phyloP scores from a whole-genome alignment of 2,888 invertebrate genomes.

The Apeira syringaria region DNA sequence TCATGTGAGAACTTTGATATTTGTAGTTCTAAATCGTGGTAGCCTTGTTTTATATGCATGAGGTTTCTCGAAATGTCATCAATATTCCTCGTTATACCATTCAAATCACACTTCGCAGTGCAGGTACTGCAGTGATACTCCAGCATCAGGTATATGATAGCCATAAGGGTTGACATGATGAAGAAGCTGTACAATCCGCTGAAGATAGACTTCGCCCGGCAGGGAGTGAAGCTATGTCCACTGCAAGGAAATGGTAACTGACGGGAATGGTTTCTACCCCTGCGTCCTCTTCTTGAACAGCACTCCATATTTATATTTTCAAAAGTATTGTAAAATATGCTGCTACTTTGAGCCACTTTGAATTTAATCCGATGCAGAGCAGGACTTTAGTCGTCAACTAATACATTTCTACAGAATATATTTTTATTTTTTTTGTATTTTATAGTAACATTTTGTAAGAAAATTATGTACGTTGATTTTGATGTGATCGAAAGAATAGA shows the following conservation, averaged over 20 bases:
- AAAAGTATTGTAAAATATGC: no score
- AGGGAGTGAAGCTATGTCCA: conserved; percentile 15
- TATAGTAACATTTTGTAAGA: conserved; percentile 22
- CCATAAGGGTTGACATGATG: conserved; percentile 51
- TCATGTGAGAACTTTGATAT: conserved; percentile 54
- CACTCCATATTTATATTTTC: no score
- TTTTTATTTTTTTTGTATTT: conserved; percentile 12
- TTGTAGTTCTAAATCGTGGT: conserved; percentile 55
- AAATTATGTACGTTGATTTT: conserved; percentile 14
- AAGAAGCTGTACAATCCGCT: conserved; percentile 47
- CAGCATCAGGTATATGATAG: conserved; percentile 56
- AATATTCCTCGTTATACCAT: conserved; percentile 51
- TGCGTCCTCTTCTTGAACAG: conserved; percentile 47
- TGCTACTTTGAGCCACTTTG: no score
- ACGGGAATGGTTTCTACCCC: conserved; percentile 39
- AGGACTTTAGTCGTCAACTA: background rate
- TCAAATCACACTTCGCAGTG: conserved; percentile 44
- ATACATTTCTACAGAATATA: conserved; percentile 14
- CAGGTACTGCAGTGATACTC: conserved; percentile 59
- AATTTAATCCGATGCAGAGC: conserved; percentile 5
- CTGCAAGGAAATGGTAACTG: conserved; percentile 5
- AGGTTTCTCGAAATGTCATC: conserved; percentile 58
- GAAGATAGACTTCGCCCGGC: conserved; percentile 35
- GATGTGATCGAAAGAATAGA: conserved; percentile 1
- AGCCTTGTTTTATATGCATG: conserved; percentile 49